Evolutionary conservation across 2,797 vertebrate species (phyloP), one percentile per base, ranked within the genome.

Genomic region (Sylvia borin): DNA sequence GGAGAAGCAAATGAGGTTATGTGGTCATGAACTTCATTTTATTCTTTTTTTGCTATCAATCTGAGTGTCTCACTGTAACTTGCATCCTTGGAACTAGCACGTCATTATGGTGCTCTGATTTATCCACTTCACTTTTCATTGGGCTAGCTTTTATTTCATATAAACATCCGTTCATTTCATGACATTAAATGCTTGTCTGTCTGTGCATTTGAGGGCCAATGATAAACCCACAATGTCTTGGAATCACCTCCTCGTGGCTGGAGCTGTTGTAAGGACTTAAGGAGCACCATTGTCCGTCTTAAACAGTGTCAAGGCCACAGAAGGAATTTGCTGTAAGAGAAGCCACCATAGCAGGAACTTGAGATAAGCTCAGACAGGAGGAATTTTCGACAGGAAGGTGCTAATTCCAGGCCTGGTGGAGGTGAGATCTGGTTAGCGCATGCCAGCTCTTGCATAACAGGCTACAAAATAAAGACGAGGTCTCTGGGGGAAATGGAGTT

Each of bases 401-500:
- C 5, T 58, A n/a, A 51, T 72, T 87, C 38, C 18, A 24, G 38
- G 19, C 19, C 43, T 65, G 27, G 13, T 7, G 9, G 16, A 58
- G 27, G 11, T 45, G 51, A 72, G 38, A 25, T 51, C 16, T 17
- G 15, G 10, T 32, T n/a, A 29, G 7, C 3, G 14, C 8, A 14
- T 27, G 18, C 21, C 1, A 0, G 14, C 20, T 65, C 65, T 65
- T 10, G 5, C 11, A 10, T 27, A 55, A n/a, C 4, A 36, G 32
- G 16, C 22, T 45, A 5, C 62, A 34, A 71, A 71, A 26, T 5
- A 60, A 31, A 83, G 50, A 16, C 8, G 19, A 9, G 11, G 29
- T 36, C 27, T 60, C 53, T 34, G n/a, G 4, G 10, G 36, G 16
- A 83, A 88, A 48, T 17, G 5, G 16, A 66, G 14, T 32, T 0